Evolutionary conservation across 1,140 invertebrate species (phyloP).

Genomic region (Ceratina australensis): DNA sequence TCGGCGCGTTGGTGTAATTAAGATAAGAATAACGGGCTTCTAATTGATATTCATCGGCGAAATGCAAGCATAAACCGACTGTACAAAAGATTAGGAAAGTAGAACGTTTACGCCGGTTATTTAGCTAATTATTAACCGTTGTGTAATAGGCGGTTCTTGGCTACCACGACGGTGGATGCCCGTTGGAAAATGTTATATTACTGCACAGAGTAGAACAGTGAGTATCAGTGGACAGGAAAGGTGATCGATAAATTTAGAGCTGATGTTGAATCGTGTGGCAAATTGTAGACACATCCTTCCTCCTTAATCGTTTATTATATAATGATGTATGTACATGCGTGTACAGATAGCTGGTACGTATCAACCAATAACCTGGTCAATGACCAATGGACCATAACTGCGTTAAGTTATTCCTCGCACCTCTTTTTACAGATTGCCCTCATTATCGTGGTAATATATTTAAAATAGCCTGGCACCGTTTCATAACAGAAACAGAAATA

Average conservation of each 20-base stretch:
- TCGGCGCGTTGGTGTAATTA: slow-evolving; percentile 40
- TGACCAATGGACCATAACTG: background rate
- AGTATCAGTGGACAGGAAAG: slow-evolving; percentile 14
- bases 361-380: background rate
- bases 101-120: slow-evolving; percentile 47
- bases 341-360: background rate
- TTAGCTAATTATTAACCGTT: slow-evolving; percentile 46
- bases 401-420: slow-evolving; percentile 1
- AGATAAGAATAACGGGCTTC: slow-evolving; percentile 42
- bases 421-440: background rate
- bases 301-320: slow-evolving; percentile 9
- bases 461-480: background rate
- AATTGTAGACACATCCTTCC: slow-evolving; percentile 21
- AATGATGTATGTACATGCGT: background rate
- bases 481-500: no score
- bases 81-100: slow-evolving; percentile 58
- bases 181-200: background rate
- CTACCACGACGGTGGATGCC: background rate
- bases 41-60: slow-evolving; percentile 50
- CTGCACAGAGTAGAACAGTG: background rate
- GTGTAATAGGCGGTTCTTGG: slow-evolving; percentile 11
- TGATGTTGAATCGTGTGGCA: background rate
- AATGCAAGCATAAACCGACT: slow-evolving; percentile 29
- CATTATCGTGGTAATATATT: background rate
- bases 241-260: slow-evolving; percentile 24